A percentile compares a stretch with the other conserved stretches of the same genome.
Evolutionary conservation across 2,113 vertebrate species (phyloP).

Genomic region (Malurus alboscapulatus): DNA sequence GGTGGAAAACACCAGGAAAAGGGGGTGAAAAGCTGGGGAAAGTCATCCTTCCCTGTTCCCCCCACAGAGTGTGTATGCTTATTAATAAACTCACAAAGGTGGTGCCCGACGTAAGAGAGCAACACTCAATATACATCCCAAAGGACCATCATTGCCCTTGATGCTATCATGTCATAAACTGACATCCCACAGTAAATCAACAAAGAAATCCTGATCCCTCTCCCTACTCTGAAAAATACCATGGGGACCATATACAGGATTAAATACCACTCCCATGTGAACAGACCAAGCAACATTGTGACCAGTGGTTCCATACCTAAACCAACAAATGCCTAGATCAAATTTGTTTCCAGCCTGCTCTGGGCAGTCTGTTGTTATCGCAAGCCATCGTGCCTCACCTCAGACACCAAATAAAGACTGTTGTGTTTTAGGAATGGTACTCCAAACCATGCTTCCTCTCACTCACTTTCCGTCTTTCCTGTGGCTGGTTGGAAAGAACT

Average conservation of each 20-base stretch:
- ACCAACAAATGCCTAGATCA: neutral
- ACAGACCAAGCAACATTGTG: neutral
- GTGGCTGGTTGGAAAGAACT: neutral
- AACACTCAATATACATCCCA: neutral
- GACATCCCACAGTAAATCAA: neutral
- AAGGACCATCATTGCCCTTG: neutral
- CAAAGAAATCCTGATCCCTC: neutral
- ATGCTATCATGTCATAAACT: neutral
- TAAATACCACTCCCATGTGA: neutral
- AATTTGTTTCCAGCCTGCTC: neutral
- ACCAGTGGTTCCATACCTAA: neutral
- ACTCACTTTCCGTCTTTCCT: neutral
- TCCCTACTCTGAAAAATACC: neutral
- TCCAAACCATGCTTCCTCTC: neutral
- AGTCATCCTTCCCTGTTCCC: neutral
- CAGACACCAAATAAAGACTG: neutral
- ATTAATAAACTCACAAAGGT: neutral
- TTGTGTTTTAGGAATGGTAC: neutral
- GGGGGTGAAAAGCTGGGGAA: neutral
- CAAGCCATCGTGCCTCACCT: neutral
- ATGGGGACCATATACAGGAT: neutral
- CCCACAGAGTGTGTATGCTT: neutral
- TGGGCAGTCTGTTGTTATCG: neutral
- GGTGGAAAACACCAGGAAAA: neutral
- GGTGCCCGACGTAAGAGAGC: neutral